phyloP scores from a whole-genome alignment of 2,888 invertebrate genomes.

The Pachycephus smyrnensis region DNA sequence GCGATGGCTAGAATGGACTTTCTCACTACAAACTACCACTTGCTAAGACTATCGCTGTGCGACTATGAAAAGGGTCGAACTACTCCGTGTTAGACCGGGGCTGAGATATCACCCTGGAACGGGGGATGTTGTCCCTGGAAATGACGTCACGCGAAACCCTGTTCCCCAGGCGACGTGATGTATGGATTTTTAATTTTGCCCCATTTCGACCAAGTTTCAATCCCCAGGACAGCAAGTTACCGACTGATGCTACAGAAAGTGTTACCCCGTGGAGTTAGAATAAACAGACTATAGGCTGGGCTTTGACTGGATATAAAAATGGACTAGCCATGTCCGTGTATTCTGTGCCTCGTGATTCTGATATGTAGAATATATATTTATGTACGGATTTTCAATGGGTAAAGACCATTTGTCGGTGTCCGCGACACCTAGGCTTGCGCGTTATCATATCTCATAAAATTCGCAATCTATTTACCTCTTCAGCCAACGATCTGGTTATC shows the following conservation, averaged over 20 bases:
- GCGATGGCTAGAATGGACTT: background rate
- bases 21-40: conserved; percentile 25
- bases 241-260: background rate
- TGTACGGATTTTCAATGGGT: no score
- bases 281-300: background rate
- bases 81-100: background rate
- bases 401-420: no score
- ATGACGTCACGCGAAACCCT: conserved; percentile 1
- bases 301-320: no score
- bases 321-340: no score
- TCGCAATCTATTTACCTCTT: no score
- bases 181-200: conserved; percentile 4
- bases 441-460: no score
- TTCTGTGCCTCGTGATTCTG: no score
- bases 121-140: conserved; percentile 5
- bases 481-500: background rate
- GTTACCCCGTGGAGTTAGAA: background rate
- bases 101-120: background rate
- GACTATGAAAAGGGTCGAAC: conserved; percentile 13
- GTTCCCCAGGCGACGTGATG: background rate
- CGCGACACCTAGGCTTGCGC: no score
- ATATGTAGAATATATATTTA: no score
- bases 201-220: background rate
- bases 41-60: conserved; percentile 21
- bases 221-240: background rate